Evolutionary conservation across 2,113 vertebrate genomes (phyloP).

Genomic region (Lophochroa leadbeateri): DNA sequence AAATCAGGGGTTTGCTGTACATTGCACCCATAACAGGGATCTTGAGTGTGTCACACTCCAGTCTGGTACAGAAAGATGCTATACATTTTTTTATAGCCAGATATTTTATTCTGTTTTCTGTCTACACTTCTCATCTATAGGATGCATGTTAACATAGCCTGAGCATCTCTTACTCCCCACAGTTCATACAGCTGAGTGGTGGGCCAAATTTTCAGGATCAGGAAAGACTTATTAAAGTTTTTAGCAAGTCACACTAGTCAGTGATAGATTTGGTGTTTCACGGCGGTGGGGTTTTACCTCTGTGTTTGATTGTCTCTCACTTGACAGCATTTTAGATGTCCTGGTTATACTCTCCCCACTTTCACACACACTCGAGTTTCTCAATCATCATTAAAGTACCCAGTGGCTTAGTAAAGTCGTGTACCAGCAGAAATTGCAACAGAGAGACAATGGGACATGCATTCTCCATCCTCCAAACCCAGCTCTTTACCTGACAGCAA

Average conservation of each 20-base stretch:
- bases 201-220: not conserved
- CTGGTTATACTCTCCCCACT: not conserved
- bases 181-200: not conserved
- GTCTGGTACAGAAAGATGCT: not conserved
- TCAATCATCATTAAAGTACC: not conserved
- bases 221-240: not conserved
- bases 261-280: not conserved
- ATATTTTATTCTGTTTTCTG: not conserved
- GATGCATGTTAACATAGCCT: not conserved
- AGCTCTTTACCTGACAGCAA: not conserved
- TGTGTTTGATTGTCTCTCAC: not conserved
- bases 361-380: not conserved
- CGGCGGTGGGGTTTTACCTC: not conserved
- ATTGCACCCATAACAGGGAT: fast-evolving
- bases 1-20: not conserved
- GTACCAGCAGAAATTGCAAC: not conserved
- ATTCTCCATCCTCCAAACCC: not conserved
- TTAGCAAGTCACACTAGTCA: not conserved
- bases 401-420: not conserved
- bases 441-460: not conserved
- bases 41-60: not conserved
- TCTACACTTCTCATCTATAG: not conserved
- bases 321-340: not conserved
- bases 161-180: not conserved
- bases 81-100: not conserved